Conservation (phyloP, 2,113 vertebrate species). For the Nettapus auritus region DNA sequence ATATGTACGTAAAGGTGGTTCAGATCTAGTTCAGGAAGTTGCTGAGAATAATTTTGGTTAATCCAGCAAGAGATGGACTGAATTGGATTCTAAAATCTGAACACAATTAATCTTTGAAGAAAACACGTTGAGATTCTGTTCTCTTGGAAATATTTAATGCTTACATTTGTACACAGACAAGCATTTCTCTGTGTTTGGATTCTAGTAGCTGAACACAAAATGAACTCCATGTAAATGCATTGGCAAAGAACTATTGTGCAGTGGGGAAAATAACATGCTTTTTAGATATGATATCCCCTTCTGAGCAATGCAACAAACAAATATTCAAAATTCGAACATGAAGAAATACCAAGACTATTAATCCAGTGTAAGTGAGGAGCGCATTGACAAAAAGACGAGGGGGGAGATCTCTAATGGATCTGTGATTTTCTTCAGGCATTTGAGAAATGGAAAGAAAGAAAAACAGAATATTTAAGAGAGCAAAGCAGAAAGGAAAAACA, state of each 20-base stretch:
- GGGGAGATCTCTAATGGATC: background rate
- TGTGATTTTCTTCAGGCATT: conserved; percentile 82
- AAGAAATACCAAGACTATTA: background rate
- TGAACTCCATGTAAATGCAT: background rate
- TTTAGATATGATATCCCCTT: background rate
- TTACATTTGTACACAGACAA: background rate
- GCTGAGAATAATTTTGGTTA: background rate
- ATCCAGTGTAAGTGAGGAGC: background rate
- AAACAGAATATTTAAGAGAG: conserved; percentile 80
- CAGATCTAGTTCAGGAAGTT: background rate
- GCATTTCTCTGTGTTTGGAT: background rate
- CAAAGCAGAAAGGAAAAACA: conserved; percentile 80
- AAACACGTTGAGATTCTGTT: background rate
- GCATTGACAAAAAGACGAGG: background rate
- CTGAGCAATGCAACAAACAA: background rate
- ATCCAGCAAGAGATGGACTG: background rate
- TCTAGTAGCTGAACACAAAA: background rate
- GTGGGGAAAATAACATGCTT: background rate
- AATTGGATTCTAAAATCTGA: background rate
- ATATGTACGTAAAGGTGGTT: background rate
- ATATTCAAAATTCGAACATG: background rate
- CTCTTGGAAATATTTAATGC: background rate
- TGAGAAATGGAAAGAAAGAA: conserved; percentile 90
- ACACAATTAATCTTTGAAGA: background rate
- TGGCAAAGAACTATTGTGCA: background rate